Conservation (phyloP, 2,888 invertebrate genomes). For the Serripes groenlandicus region DNA sequence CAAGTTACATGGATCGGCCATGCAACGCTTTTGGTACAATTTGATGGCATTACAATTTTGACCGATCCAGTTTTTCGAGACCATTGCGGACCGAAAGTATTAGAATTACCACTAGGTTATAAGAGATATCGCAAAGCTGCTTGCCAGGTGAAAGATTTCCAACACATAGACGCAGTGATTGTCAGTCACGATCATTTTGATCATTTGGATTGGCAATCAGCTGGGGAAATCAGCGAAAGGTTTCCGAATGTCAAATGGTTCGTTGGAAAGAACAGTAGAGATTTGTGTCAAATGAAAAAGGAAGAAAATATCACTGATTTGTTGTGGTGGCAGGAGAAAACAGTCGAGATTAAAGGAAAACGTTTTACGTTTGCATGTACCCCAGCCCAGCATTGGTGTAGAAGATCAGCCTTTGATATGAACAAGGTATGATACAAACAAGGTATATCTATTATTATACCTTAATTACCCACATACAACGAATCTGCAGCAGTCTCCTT, state of each 20-base stretch:
- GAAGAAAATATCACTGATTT: constrained; percentile 56
- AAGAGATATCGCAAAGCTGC: constrained; percentile 84
- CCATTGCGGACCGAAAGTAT: constrained; percentile 82
- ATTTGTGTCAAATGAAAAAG: constrained; percentile 75
- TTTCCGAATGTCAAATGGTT: constrained; percentile 57
- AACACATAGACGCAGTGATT: constrained; percentile 86
- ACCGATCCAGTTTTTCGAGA: constrained; percentile 87
- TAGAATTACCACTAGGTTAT: constrained; percentile 77
- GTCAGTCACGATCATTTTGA: constrained; percentile 88
- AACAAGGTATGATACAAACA: too few relatives aligned
- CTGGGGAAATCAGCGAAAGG: constrained; percentile 75
- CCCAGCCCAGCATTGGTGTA: constrained; percentile 88
- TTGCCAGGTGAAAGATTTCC: constrained; percentile 85
- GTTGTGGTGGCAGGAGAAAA: constrained; percentile 56
- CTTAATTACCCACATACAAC: too few relatives aligned
- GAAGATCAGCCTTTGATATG: constrained; percentile 84
- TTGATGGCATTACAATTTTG: constrained; percentile 86
- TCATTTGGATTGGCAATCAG: constrained; percentile 86
- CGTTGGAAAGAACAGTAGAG: constrained; percentile 76
- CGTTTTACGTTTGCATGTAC: constrained; percentile 84
- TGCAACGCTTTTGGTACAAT: constrained; percentile 86
- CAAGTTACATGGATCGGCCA: constrained; percentile 87
- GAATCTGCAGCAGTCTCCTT: too few relatives aligned
- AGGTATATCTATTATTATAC: too few relatives aligned
- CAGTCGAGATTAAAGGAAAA: not conserved